Base-by-base conservation (phyloP, 1,140 invertebrate species). In the Nasonia giraulti region DNA sequence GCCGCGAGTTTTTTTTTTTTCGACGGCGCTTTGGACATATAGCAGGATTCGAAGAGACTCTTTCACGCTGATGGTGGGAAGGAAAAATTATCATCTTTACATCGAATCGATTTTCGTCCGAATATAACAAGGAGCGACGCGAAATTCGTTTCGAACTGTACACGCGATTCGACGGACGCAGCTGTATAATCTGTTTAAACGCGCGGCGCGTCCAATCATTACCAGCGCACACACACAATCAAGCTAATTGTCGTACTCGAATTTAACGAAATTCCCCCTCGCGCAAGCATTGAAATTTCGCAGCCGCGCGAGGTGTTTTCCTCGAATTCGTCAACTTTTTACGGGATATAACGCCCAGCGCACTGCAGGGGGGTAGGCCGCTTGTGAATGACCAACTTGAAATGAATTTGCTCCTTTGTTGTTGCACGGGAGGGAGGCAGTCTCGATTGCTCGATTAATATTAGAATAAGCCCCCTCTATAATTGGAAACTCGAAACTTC, bases 391-490 rank as follows among this genome's bases (percentile, higher is more conserved):
- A 62, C 55, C 55, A 62, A 62, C 20, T 62, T 62, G 55, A 62
- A 62, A 62, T 62, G 20, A 20, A 62, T 62, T 62, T n/a, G 20
- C 55, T 62, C 55, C 55, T 62, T 62, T 62, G 20, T 62, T 62
- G 20, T 62, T 62, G 55, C 20, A 17, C 17, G 20, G 55, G 12
- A 55, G 17, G 55, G 55, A 62, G 47, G 47, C 8, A 50, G 55
- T 27, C 62, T 47, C 20, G 47, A 31, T 78, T 80, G 78, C 37
- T 74, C 73, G 14, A 74, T 74, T 74, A 74, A 74, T 74, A 74
- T 37, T 74, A 74, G 73, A 33, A 37, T 74, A 20, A 74, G 33
- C 14, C 27, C 68, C 31, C 33, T 71, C 33, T 37, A 37, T 37
- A 47, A 80, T 80, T 71, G 23, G 37, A 80, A 27, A 71, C 33